A percentile compares a stretch with the other conserved stretches of the same genome.
These are phyloP conservation scores for Drosophila tsacasi DNA, from an alignment of 1,140 invertebrate genomes.

Conservation along the genomic window DNA sequence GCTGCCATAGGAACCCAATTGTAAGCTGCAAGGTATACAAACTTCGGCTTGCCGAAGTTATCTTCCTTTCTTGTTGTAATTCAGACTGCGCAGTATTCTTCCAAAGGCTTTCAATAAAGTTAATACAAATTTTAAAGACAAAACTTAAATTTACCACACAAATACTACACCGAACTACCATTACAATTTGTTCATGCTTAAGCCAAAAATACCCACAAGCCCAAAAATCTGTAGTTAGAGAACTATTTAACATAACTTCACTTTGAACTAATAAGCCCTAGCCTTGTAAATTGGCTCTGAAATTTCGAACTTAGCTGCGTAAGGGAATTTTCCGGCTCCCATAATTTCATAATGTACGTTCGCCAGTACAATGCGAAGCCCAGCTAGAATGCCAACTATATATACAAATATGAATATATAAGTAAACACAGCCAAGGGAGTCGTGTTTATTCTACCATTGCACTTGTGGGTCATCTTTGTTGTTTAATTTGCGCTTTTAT, in stretches of 20 bases:
- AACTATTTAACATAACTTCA: neutral
- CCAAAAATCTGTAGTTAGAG: neutral
- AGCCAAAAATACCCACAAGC: neutral
- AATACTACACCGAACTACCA: neutral
- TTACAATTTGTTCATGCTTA: neutral
- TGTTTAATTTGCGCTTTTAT: slow-evolving; percentile 69
- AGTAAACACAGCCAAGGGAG: neutral
- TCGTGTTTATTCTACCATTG: slow-evolving; percentile 26
- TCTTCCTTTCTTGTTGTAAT: too few species aligned
- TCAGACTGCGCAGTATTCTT: neutral
- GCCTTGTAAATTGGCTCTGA: slow-evolving; percentile 39
- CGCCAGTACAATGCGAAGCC: slow-evolving; percentile 61
- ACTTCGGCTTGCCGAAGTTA: too few species aligned
- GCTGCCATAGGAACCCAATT: too few species aligned
- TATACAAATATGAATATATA: slow-evolving; percentile 22
- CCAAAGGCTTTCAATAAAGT: neutral
- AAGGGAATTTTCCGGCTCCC: slow-evolving; percentile 25
- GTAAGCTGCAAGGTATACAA: too few species aligned
- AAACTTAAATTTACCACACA: neutral
- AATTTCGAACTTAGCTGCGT: slow-evolving; percentile 23
- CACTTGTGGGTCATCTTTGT: slow-evolving; percentile 67
- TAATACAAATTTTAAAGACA: too few species aligned
- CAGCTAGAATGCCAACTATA: slow-evolving; percentile 13
- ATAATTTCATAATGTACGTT: slow-evolving; percentile 54
- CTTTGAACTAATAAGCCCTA: neutral